A percentile compares a stretch with the other conserved stretches of the same genome.
Evolutionary conservation across 2,888 invertebrate species (phyloP).

Genomic region (Junonia oenone): DNA sequence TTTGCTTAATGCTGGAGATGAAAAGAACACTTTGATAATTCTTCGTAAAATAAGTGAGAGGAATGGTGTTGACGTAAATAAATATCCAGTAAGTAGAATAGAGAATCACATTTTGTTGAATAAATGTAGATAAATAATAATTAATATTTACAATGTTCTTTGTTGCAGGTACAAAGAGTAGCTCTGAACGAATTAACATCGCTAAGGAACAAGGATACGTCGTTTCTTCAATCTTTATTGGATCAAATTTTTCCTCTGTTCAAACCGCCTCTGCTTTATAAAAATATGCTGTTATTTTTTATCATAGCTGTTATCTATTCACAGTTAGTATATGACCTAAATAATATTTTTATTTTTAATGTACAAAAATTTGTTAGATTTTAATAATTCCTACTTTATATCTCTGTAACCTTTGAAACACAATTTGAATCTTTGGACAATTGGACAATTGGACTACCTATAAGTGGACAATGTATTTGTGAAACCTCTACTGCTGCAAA

Average conservation of each 20-base stretch:
- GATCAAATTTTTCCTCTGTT: constrained; percentile 72
- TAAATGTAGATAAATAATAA: neutral
- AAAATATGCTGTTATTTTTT: constrained; percentile 68
- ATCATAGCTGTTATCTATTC: constrained; percentile 79
- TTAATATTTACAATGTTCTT: neutral
- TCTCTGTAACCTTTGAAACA: too few relatives aligned
- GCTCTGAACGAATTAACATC: constrained; percentile 31
- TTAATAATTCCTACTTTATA: too few relatives aligned
- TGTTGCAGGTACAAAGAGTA: constrained; percentile 1
- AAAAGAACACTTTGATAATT: too few relatives aligned
- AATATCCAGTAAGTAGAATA: too few relatives aligned
- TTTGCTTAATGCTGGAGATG: constrained; percentile 58
- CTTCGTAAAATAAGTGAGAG: constrained; percentile 34
- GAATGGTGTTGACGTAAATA: too few relatives aligned
- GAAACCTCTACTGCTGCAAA: too few relatives aligned
- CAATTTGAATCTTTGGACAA: too few relatives aligned
- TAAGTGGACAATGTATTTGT: too few relatives aligned
- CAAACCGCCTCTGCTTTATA: constrained; percentile 60
- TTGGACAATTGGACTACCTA: too few relatives aligned
- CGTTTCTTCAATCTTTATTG: constrained; percentile 61
- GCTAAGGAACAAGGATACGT: constrained; percentile 27
- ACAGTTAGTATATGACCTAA: constrained; percentile 70
- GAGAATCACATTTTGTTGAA: too few relatives aligned
- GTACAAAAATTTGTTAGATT: too few relatives aligned
- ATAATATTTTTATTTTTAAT: too few relatives aligned